Base-by-base conservation (phyloP, 2,888 invertebrate species). In the Chrysotoxum bicinctum region DNA sequence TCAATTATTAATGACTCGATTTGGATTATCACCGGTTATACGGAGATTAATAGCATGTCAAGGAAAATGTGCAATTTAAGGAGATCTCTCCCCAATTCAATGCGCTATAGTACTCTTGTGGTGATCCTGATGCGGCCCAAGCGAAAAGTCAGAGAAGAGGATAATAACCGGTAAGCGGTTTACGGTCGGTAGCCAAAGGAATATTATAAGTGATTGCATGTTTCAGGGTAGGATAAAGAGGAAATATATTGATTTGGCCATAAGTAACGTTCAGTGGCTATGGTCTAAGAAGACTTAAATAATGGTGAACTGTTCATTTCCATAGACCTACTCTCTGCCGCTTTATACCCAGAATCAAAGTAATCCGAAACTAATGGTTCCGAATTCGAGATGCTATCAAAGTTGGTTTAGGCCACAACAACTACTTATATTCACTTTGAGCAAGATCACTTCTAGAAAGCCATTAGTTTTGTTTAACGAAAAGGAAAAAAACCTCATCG, bases 1-100 rank as follows among this genome's bases (percentile, higher is more conserved):
- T 90, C 90, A 89, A 89, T 90, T 90, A 90, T 90, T 90, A 90
- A 90, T 90, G 90, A 90, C 88, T 88, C 89, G 87, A 88, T 88
- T 88, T 89, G 90, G 89, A 78, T 86, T 83, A 80, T 83, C 76
- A 68, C 76, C 58, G 86, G 54, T 69, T 66, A 23, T 16, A 48
- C 77, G 45, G 89, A 89, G 90, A 90, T 90, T 90, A 89, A 90
- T 90, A 89, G 88, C 88, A 48, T 62, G 80, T 72, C 79, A 66
- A 10, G 56, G 56, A 64, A 66, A 75, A 72, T 60, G 66, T 30
- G 79, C 79, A 76, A 72, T 79, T 79, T 79, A 70, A 79, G 79
- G 72, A 75, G 79, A 76, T 45, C 43, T 50, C 69, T 32, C 35
- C 60, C 26, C 43, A 37, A 19, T 37, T 19, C 16, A 56, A 32